phyloP scores from a whole-genome alignment of 2,113 vertebrate species.

The Mixornis gularis region DNA sequence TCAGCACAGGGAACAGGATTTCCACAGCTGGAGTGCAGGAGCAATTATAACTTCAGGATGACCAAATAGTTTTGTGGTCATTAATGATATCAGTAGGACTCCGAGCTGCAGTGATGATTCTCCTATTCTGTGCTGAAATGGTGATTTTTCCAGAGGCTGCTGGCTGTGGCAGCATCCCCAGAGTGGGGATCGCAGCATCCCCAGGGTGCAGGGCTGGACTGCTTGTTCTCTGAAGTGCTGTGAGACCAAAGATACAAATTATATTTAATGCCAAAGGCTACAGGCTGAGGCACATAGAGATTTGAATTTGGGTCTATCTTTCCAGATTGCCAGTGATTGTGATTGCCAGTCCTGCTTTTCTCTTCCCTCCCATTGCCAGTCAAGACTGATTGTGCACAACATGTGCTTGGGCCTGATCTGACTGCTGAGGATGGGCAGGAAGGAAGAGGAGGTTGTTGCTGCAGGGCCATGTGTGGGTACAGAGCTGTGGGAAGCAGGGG shows the following conservation, averaged over 20 bases:
- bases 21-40: not conserved
- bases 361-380: not conserved
- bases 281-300: not conserved
- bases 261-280: not conserved
- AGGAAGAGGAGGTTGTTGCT: not conserved
- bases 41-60: not conserved
- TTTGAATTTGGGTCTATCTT: not conserved
- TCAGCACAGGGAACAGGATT: not conserved
- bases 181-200: not conserved
- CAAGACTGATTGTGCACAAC: not conserved
- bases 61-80: not conserved
- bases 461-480: accelerated
- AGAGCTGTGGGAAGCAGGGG: not conserved
- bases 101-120: not conserved
- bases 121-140: not conserved
- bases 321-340: not conserved
- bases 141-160: not conserved
- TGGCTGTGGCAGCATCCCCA: not conserved
- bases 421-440: not conserved
- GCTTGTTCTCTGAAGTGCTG: not conserved
- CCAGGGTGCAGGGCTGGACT: not conserved
- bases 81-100: not conserved
- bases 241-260: not conserved
- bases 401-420: not conserved
- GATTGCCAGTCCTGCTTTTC: not conserved